These are phyloP conservation scores for Hirudo medicinalis DNA, from an alignment of 1,140 invertebrate genomes.

Conservation along the genomic window DNA sequence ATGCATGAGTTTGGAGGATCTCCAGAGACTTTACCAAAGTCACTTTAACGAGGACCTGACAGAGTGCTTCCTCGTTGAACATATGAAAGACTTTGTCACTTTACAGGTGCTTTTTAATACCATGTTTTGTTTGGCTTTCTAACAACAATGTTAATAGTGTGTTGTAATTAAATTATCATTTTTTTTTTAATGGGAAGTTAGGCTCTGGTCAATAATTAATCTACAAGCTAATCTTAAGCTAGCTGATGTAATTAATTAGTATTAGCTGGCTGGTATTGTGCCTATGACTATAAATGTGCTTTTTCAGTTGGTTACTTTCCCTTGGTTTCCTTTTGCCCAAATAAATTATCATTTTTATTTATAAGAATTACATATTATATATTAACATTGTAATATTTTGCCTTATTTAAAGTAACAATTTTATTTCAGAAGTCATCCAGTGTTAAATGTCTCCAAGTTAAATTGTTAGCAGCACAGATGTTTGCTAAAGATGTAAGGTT, in stretches of 20 bases:
- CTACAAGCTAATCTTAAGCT: too few species aligned
- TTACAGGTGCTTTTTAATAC: neutral
- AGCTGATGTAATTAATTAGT: too few species aligned
- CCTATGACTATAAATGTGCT: too few species aligned
- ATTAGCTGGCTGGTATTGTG: too few species aligned
- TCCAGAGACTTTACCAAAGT: slow-evolving; percentile 42
- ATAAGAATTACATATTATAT: too few species aligned
- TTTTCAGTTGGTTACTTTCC: too few species aligned
- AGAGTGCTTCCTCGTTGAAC: neutral
- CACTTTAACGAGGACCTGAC: slow-evolving; percentile 33
- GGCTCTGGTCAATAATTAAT: too few species aligned
- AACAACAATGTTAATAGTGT: neutral
- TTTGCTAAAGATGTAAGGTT: slow-evolving; percentile 49
- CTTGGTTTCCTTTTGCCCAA: too few species aligned
- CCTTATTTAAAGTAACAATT: too few species aligned
- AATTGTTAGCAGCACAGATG: slow-evolving; percentile 46
- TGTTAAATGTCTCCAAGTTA: slow-evolving; percentile 30
- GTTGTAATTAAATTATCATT: neutral
- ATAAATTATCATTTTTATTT: too few species aligned
- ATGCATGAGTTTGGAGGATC: slow-evolving; percentile 42
- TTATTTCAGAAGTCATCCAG: too few species aligned
- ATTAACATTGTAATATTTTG: too few species aligned
- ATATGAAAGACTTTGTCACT: neutral
- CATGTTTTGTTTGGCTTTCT: neutral
- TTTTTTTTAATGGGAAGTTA: neutral